Evolutionary conservation across 2,797 vertebrate genomes (phyloP), one percentile per base, ranked within the genome.

Genomic region (Lepidocolaptes lacrymiger): DNA sequence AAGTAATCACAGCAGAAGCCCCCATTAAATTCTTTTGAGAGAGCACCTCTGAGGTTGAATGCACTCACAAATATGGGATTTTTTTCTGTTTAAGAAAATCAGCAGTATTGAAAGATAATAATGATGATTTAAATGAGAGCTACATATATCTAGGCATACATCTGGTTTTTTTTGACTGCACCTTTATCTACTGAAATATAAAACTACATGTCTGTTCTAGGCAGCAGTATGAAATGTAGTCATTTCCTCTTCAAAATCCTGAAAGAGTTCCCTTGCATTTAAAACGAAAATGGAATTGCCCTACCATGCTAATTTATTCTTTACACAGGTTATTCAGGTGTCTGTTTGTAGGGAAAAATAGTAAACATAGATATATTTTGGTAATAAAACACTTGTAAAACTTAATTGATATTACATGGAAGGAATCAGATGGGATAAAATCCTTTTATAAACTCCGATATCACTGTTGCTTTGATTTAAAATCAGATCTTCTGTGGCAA

Each of bases 291-390:
- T 94, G 49, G 97, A 97, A 96, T 95, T 88, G 93, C 49, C 76
- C 90, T 94, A 79, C 64, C 44, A 44, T 85, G 39, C 37, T 94
- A 93, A 95, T 95, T 97, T 96, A 96, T 96, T 96, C 93, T 97
- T 97, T 97, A 95, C 85, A 93, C 43, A 8, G 10, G 55, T 92
- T 96, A 91, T 81, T 97, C 90, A 92, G 95, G 82, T 96, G 89
- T 89, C 88, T 94, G 37, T 73, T 80, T 86, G 55, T 63, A 92
- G 43, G 86, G 88, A 90, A 44, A 78, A 68, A 91, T 88, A 88
- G 81, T 89, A 94, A 96, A 95, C 55, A 79, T 32, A 51, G 68
- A n/a, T 81, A 41, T 89, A 74, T 94, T 96, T 97, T 80, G 39
- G 91, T 58, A 79, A 51, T 85, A 88, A 95, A 96, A 80, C 37